Evolutionary conservation across 2,113 vertebrate genomes (phyloP).

Genomic region (Cygnus atratus): DNA sequence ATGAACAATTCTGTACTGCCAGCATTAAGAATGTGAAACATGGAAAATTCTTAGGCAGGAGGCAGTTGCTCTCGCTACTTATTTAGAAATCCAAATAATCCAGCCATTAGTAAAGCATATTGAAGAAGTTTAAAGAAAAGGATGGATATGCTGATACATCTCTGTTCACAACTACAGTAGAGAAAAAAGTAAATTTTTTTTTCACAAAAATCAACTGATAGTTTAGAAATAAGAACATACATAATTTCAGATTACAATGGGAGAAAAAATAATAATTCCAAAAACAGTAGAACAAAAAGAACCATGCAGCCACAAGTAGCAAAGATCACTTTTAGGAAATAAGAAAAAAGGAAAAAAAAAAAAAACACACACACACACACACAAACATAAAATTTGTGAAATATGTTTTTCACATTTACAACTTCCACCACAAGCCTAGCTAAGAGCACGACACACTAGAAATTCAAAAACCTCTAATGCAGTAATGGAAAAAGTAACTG

Average conservation of each 20-base stretch:
- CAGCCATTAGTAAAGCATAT: neutral
- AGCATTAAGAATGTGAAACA: neutral
- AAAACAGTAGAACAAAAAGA: neutral
- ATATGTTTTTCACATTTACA: neutral
- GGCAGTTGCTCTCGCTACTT: neutral
- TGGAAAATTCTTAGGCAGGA: neutral
- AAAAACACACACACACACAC: too few relatives aligned
- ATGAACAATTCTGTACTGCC: neutral
- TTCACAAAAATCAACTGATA: neutral
- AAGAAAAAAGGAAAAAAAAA: neutral
- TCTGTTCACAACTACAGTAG: neutral
- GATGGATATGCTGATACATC: neutral
- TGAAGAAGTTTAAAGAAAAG: neutral
- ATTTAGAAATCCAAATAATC: neutral
- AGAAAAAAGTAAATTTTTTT: neutral
- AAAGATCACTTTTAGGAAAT: neutral
- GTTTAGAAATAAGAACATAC: neutral
- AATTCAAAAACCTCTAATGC: neutral
- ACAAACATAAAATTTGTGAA: neutral
- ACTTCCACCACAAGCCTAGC: neutral
- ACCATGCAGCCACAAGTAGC: neutral
- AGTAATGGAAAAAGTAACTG: neutral
- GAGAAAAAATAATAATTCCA: neutral
- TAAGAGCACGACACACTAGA: neutral
- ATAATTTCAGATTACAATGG: neutral